Evolutionary conservation across 2,113 vertebrate species (phyloP), one percentile per base, ranked within the genome.

Genomic region (Echinops telfairi): DNA sequence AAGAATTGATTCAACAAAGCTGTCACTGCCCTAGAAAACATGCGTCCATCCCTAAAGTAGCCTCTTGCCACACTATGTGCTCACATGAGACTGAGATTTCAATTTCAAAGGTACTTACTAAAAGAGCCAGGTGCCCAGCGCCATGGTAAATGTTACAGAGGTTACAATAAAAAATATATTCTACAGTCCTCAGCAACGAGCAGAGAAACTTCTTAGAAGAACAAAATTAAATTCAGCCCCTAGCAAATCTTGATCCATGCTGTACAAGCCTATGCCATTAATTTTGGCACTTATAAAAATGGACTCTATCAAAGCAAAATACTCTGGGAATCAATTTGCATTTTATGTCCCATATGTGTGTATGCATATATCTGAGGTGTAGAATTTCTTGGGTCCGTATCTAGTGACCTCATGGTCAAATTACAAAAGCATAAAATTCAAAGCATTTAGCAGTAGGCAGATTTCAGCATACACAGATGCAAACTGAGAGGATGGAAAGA

Each of bases 401-500:
- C 88, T 47, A 76, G 23, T 86, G 70, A 83, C 22, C 53, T 92
- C 17, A 53, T 2, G 16, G 57, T 15, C 79, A 89, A 88, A 88
- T 11, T 40, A 33, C 58, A 53, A 91, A 88, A 57, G 31, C 16
- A 78, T 4, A 29, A 33, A 79, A 85, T 71, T 70, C 86, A 86
- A 83, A 85, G 68, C 60, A 43, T 77, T 93, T 68, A 88, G 29
- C 29, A 62, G 47, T 25, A 79, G 38, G 91, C 27, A 70, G 47
- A 87, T 84, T 82, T 90, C 86, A 33, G 47, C 86, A n/a, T 27
- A 19, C 6, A 29, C 83, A 95, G 76, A 93, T 29, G 78, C 47
- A 71, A 92, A 89, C 84, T 80, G 38, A 81, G 38, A 84, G 53
- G 75, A 91, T 53, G 87, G 22, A 47, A 71, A 92, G 76, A 93